Conservation (phyloP, 2,888 invertebrate genomes). For the Clistopyga incitator region DNA sequence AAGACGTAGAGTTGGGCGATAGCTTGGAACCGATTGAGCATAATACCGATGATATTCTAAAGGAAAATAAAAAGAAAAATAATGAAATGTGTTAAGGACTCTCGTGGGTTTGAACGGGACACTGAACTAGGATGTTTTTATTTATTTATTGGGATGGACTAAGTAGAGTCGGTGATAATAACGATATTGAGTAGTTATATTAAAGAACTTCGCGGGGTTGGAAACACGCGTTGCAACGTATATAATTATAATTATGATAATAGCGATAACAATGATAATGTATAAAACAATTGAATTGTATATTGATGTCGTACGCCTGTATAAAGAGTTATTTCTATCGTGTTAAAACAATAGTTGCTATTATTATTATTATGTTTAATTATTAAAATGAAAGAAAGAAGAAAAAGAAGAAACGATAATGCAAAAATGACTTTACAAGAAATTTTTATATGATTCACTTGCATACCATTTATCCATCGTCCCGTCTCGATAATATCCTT, state of each 20-base stretch:
- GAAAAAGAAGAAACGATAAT: constrained; percentile 50
- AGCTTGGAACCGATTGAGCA: constrained; percentile 59
- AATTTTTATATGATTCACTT: constrained; percentile 35
- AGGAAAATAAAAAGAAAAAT: constrained; percentile 5
- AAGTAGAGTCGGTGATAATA: constrained; percentile 58
- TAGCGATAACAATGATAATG: constrained; percentile 11
- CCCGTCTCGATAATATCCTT: not conserved
- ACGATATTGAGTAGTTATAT: constrained; percentile 68
- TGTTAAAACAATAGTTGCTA: constrained; percentile 73
- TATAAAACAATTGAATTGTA: constrained; percentile 71
- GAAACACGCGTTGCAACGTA: constrained; percentile 30
- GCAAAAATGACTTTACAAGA: constrained; percentile 67
- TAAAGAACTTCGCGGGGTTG: constrained; percentile 28
- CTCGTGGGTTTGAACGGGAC: constrained; percentile 29
- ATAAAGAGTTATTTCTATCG: constrained; percentile 77
- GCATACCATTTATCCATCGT: not conserved
- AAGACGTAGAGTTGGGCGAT: constrained; percentile 29
- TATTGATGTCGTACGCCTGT: constrained; percentile 77
- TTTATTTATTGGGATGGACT: constrained; percentile 66
- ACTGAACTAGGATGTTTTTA: constrained; percentile 55
- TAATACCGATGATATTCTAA: constrained; percentile 66
- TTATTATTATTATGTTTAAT: constrained; percentile 74
- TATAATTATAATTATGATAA: constrained; percentile 37
- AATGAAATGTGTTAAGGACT: constrained; percentile 7
- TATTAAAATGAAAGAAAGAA: constrained; percentile 68